Percentiles rank a stretch among this genome's conserved stretches.
Evolutionary conservation across 2,797 vertebrate species (phyloP).

Genomic region (Microctenopoma steveboyesi): DNA sequence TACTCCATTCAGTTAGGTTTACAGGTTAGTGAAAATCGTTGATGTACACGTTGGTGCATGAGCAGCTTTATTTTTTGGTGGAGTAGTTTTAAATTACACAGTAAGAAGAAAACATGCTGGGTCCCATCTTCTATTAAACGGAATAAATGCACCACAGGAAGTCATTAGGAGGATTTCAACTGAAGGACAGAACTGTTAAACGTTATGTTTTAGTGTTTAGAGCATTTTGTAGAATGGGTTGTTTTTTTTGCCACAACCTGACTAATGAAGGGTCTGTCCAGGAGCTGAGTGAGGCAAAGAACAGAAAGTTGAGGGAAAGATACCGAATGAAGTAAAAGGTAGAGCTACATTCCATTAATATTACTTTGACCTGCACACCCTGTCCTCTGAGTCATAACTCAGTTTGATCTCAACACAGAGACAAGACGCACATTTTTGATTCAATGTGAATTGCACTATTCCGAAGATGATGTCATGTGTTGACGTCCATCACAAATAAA

Average conservation of each 20-base stretch:
- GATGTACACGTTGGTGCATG: neutral
- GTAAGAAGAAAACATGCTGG: no score
- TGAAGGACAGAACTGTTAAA: no score
- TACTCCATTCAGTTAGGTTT: conserved; percentile 1
- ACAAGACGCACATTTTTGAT: neutral
- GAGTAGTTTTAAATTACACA: neutral
- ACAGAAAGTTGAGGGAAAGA: neutral
- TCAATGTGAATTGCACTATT: neutral
- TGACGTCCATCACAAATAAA: no score
- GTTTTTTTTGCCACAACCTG: no score
- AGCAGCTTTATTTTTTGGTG: neutral
- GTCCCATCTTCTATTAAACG: no score
- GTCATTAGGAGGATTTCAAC: neutral
- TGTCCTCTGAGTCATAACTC: neutral
- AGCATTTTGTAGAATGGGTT: neutral
- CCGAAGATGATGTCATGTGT: no score
- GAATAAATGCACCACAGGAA: neutral
- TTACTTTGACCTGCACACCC: neutral
- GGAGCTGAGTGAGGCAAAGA: no score
- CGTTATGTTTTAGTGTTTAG: neutral
- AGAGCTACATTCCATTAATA: neutral
- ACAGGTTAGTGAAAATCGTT: neutral
- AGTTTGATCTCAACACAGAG: neutral
- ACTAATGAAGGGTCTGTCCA: no score
- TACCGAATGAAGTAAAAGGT: neutral